phyloP scores from a whole-genome alignment of 2,797 vertebrate species.

The Dryobates pubescens region DNA sequence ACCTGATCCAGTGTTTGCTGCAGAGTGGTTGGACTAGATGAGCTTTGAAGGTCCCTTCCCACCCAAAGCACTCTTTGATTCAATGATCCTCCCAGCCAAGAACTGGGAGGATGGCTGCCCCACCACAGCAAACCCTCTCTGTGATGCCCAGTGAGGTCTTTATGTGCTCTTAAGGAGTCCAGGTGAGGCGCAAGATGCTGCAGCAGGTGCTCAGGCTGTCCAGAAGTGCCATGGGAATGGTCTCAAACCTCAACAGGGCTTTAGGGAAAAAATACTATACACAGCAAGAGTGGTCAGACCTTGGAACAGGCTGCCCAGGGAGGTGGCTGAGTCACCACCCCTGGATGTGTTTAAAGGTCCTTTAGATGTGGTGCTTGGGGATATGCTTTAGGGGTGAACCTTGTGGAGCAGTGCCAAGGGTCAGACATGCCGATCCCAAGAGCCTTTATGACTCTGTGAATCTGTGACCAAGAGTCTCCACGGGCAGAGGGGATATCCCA shows the following conservation, averaged over 20 bases:
- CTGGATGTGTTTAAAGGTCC: no score
- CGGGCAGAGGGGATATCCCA: background rate
- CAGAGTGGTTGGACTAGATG: background rate
- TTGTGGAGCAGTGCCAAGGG: no score
- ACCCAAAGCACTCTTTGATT: background rate
- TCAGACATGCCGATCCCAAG: no score
- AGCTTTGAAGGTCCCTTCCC: background rate
- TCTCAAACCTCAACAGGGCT: no score
- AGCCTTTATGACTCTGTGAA: no score
- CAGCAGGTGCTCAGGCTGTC: fast-evolving
- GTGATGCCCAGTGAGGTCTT: fast-evolving
- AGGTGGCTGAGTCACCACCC: no score
- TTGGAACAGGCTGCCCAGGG: no score
- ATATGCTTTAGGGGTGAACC: no score
- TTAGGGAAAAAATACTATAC: no score
- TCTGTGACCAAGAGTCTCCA: fast-evolving
- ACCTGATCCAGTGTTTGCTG: background rate
- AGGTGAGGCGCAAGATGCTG: background rate
- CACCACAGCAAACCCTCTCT: fast-evolving
- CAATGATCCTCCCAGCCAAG: background rate
- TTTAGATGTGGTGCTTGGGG: no score
- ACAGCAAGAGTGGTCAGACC: no score
- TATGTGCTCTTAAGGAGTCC: background rate
- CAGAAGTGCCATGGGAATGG: background rate
- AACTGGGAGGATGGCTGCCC: background rate